Percentiles rank a stretch among this genome's conserved stretches.
Evolutionary conservation across 1,140 invertebrate species (phyloP).

Genomic region (Zaprionus lachaisei): DNA sequence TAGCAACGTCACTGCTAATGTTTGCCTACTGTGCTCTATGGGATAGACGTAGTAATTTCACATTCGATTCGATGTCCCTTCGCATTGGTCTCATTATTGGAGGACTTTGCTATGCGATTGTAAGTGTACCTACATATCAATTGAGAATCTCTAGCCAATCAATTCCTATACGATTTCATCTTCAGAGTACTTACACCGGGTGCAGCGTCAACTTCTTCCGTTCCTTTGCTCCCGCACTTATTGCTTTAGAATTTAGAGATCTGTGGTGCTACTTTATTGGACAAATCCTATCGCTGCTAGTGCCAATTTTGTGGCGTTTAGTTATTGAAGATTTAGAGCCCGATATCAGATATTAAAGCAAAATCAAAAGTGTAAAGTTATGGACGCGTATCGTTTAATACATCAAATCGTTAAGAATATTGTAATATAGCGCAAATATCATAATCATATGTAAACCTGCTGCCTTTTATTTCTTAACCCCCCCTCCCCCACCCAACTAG

Average conservation of each 20-base stretch:
- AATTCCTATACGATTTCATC: background rate
- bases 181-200: background rate
- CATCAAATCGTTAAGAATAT: too few relatives aligned
- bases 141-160: background rate
- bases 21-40: slow-evolving; percentile 36
- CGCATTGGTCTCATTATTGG: slow-evolving; percentile 36
- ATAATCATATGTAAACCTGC: background rate
- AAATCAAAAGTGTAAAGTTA: too few relatives aligned
- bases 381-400: too few relatives aligned
- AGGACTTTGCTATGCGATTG: background rate
- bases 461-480: background rate
- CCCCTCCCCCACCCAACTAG: background rate
- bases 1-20: background rate
- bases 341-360: background rate
- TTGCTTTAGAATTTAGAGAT: background rate
- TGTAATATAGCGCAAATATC: background rate
- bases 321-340: background rate
- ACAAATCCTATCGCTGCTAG: background rate
- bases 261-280: slow-evolving; percentile 23
- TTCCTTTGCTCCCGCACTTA: background rate
- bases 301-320: slow-evolving; percentile 26
- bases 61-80: slow-evolving; percentile 11
- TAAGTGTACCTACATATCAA: background rate
- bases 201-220: slow-evolving; percentile 32
- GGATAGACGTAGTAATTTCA: slow-evolving; percentile 19